Base-by-base conservation (phyloP, 2,113 vertebrate genomes). In the Microcebus murinus region DNA sequence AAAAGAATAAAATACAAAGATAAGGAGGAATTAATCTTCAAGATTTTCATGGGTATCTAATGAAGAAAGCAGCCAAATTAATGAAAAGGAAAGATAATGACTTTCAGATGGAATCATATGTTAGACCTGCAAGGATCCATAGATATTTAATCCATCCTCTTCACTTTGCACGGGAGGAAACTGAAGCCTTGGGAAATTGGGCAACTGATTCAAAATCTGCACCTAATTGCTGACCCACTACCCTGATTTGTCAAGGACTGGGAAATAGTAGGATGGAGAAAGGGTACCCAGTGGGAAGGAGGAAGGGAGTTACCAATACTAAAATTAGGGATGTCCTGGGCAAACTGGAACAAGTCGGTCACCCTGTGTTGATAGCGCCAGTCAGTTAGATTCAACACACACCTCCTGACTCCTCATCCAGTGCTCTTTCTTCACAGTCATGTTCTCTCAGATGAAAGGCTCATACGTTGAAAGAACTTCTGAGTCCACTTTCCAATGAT, bases 1-100 rank as follows among this genome's bases (percentile, higher is more conserved):
- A 48, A 82, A 91, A 91, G 94, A 87, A 48, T 21, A 71, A 82
- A 82, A 36, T 36, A 50, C 39, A 88, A 89, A 89, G 59, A 76
- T 52, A 70, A n/a, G 18, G 65, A 85, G 15, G 39, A 50, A 70
- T 57, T 80, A 65, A 55, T 84, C 8, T 8, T 3, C 48, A 89
- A 96, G 52, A 63, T 27, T 67, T 59, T 88, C n/a, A 63, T 71
- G 61, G 18, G 27, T 87, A 70, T 61, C 74, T 7, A 42, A 61
- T 13, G n/a, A 34, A 82, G 45, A 87, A 65, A 59, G 18, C 23
- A 61, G 36, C 42, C 5, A 82, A 3, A 42, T 61, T 36, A 82
- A 42, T 31, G 13, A 61, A 91, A 82, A 70, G 42, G 29, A 87
- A 91, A 70, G 68, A 63, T 70, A 83, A 63, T 63, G 20, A 61